These are phyloP conservation scores for Xestia xanthographa DNA, from an alignment of 2,888 invertebrate species.

Conservation along the genomic window DNA sequence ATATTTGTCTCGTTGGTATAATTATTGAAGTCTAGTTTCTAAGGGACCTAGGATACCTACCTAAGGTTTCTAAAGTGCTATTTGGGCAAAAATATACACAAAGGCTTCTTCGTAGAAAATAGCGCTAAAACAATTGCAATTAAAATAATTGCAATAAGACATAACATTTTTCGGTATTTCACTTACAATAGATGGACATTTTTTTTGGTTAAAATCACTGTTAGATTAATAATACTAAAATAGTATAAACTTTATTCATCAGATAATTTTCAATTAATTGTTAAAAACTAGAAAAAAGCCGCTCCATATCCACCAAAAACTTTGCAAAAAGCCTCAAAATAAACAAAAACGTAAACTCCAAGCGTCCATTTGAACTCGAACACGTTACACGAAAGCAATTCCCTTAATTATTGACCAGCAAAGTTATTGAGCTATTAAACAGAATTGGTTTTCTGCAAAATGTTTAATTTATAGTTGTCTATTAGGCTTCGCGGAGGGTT, in stretches of 20 bases:
- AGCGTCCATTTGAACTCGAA: constrained; percentile 27
- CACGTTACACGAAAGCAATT: constrained; percentile 42
- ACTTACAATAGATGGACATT: not conserved
- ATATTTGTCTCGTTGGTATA: not conserved
- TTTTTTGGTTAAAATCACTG: no score
- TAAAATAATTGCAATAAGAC: not conserved
- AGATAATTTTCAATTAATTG: not conserved
- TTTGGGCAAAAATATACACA: not conserved
- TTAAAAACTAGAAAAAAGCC: not conserved
- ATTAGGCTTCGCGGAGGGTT: constrained; percentile 49
- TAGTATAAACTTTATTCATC: not conserved
- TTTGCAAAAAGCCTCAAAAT: not conserved
- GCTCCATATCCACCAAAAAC: no score
- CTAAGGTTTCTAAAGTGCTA: not conserved
- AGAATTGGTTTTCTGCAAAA: constrained; percentile 71
- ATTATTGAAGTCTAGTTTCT: not conserved
- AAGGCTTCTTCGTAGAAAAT: not conserved
- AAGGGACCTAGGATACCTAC: no score
- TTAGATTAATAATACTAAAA: no score
- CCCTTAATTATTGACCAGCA: constrained; percentile 66
- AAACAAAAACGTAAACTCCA: not conserved
- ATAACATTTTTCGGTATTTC: not conserved
- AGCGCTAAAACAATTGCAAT: not conserved
- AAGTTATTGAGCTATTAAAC: constrained; percentile 69
- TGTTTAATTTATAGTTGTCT: constrained; percentile 67